These are phyloP conservation scores for Myathropa florea DNA, from an alignment of 2,888 invertebrate species.

Conservation along the genomic window DNA sequence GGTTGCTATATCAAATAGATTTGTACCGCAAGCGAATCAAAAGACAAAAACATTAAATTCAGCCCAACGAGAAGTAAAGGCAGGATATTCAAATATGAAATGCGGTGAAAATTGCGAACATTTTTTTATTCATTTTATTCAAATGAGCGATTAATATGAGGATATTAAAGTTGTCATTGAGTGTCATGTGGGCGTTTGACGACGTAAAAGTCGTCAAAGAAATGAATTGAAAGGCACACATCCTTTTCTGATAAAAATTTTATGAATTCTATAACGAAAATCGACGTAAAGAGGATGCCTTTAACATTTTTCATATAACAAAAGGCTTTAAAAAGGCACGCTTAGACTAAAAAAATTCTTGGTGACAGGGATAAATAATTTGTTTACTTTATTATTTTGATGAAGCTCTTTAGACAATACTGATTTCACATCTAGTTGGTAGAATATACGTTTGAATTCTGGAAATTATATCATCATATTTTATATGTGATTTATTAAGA, in stretches of 20 bases:
- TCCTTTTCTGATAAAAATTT: neutral
- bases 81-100: constrained; percentile 36
- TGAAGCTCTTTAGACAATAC: too few species aligned
- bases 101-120: constrained; percentile 53
- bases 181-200: neutral
- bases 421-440: too few species aligned
- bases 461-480: too few species aligned
- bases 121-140: constrained; percentile 64
- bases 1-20: constrained; percentile 55
- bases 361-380: too few species aligned
- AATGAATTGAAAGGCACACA: neutral
- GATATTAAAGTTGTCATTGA: constrained; percentile 61
- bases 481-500: too few species aligned
- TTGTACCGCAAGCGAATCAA: constrained; percentile 50
- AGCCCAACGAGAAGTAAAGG: constrained; percentile 21
- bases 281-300: neutral
- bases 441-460: too few species aligned
- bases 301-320: too few species aligned
- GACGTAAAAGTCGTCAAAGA: neutral
- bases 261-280: neutral
- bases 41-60: constrained; percentile 44
- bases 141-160: constrained; percentile 66
- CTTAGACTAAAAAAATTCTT: neutral
- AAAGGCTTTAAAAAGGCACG: neutral
- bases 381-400: too few species aligned